These are phyloP conservation scores for Scaptomyza tumidula DNA, from an alignment of 2,888 invertebrate genomes.

Conservation along the genomic window DNA sequence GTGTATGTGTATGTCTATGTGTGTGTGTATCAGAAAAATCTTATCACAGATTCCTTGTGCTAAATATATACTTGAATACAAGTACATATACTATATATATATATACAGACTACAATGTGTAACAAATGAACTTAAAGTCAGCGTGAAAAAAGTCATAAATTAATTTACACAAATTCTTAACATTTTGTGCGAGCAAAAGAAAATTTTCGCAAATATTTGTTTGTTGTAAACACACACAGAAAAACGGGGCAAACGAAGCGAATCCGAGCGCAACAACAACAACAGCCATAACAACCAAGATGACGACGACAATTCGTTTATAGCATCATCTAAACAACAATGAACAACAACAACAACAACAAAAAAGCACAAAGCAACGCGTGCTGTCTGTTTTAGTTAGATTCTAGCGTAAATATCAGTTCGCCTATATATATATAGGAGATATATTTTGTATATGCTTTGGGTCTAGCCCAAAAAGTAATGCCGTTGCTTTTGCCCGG, in stretches of 20 bases:
- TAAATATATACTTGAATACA: conserved; percentile 9
- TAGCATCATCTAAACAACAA: conserved; percentile 58
- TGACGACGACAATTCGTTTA: conserved; percentile 76
- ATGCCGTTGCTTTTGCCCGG: conserved; percentile 57
- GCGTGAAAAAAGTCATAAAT: conserved; percentile 69
- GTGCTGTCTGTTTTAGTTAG: conserved; percentile 58
- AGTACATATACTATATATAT: conserved; percentile 25
- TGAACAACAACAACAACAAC: conserved; percentile 20
- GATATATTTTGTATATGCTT: conserved; percentile 3
- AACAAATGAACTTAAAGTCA: conserved; percentile 45
- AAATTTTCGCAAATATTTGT: conserved; percentile 18
- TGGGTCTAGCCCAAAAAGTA: conserved; percentile 49
- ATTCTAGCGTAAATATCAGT: conserved; percentile 44
- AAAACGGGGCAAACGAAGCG: conserved; percentile 55
- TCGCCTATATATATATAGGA: conserved; percentile 14
- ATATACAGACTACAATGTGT: conserved; percentile 28
- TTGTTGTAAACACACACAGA: conserved; percentile 33
- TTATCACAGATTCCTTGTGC: conserved; percentile 47
- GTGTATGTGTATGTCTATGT: background rate
- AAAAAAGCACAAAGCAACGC: conserved; percentile 39
- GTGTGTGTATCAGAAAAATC: conserved; percentile 24
- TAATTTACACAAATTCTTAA: conserved; percentile 68
- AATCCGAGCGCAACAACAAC: conserved; percentile 59
- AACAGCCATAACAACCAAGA: conserved; percentile 33
- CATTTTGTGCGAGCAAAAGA: conserved; percentile 45